Evolutionary conservation across 2,888 invertebrate species (phyloP).

Genomic region (Netelia virgata): DNA sequence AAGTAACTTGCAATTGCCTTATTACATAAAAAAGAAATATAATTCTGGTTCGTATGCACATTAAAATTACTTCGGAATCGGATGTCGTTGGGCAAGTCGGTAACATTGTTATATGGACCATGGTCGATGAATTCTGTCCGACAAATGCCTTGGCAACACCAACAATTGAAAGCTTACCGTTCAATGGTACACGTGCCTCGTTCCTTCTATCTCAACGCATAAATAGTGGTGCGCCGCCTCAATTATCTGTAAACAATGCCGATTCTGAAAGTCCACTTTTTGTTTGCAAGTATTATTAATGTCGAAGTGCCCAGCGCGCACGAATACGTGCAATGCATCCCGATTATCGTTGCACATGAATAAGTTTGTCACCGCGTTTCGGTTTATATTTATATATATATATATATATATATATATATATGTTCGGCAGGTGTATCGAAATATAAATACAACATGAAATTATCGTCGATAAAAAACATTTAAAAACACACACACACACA

Average conservation of each 20-base stretch:
- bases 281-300: neutral
- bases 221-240: neutral
- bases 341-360: conserved; percentile 9
- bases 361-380: conserved; percentile 25
- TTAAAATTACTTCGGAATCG: conserved; percentile 35
- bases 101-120: conserved; percentile 9
- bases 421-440: conserved; percentile 38
- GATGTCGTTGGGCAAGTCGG: conserved; percentile 22
- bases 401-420: neutral
- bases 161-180: neutral
- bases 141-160: neutral
- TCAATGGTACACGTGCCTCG: neutral
- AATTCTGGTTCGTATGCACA: conserved; percentile 50
- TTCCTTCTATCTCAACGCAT: neutral
- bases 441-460: conserved; percentile 34
- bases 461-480: conserved; percentile 25
- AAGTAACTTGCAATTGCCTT: conserved; percentile 56
- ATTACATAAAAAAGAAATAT: conserved; percentile 41
- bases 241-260: neutral
- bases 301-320: neutral
- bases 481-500: conserved; percentile 15
- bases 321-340: conserved; percentile 23
- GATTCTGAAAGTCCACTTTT: neutral
- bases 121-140: no score
- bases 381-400: neutral